Evolutionary conservation across 2,888 invertebrate genomes (phyloP), one percentile per base, ranked within the genome.

Genomic region (Ichneumon xanthorius): DNA sequence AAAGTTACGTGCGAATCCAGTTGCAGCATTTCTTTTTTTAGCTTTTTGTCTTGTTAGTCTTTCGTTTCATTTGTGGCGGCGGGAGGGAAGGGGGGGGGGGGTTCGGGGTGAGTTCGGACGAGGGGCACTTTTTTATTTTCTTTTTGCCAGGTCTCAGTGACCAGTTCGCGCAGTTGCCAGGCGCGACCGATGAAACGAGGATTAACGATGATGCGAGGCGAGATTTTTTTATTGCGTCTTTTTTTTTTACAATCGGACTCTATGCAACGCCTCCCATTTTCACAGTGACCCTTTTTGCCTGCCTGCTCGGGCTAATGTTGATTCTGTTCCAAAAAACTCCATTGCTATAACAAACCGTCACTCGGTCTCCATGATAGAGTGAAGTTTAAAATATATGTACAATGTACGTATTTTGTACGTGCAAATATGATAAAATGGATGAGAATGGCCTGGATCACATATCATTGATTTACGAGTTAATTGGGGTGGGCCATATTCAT

Each of bases 201-300:
- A 84, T 80, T 80, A 84, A 84, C 80, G 80, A 77, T 80, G 80
- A 84, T 84, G 77, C 50, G 76, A 63, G 55, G 80, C 67, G 72
- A 30, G 48, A 30, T 73, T 76, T 75, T 55, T 22, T 16, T 55
- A 7, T 33, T 33, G 33, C 33, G 11, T 71, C 26, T 80, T 55
- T 71, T 58, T 33, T 76, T 61, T 68, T 33, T 75, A 22, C 50
- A 40, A 40, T 11, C 40, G 40, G 11, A 40, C 40, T 40, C 3
- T 40, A 9, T 11, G 40, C 40, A 40, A 11, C 11, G 9, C 40
- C 40, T 40, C 63, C 45, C 70, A 70, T 70, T 83, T 83, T 70
- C 45, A 80, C 63, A 7, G 33, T 33, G 45, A 63, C 30, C 26
- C 50, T 68, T 77, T 61, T 45, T 68, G 33, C 19, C 55, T 26